phyloP scores from a whole-genome alignment of 2,888 invertebrate genomes.

The Baccha elongata region DNA sequence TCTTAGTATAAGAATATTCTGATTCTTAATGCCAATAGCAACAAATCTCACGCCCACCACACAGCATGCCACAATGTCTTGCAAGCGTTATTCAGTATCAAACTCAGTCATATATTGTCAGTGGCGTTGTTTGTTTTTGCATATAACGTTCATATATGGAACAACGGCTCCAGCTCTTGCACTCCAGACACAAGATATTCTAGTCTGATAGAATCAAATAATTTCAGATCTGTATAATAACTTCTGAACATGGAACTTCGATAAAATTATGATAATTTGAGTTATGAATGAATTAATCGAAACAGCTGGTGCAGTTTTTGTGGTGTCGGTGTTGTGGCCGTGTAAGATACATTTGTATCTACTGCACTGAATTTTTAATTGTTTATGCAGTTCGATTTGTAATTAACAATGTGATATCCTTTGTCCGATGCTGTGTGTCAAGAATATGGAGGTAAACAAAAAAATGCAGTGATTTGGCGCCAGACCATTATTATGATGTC shows the following conservation, averaged over 20 bases:
- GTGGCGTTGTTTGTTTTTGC: constrained; percentile 46
- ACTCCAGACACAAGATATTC: background rate
- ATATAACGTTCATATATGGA: constrained; percentile 15
- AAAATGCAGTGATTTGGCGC: constrained; percentile 62
- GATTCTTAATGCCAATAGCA: constrained; percentile 51
- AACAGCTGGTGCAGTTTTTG: constrained; percentile 40
- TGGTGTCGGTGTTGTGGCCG: constrained; percentile 22
- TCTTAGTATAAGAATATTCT: constrained; percentile 12
- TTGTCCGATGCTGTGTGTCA: constrained; percentile 4
- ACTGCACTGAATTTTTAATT: constrained; percentile 58
- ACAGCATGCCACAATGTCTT: constrained; percentile 54
- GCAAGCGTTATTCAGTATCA: constrained; percentile 23
- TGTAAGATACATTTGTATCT: constrained; percentile 42
- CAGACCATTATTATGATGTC: constrained; percentile 62
- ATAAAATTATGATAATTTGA: constrained; percentile 69
- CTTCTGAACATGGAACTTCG: constrained; percentile 48
- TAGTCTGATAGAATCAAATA: constrained; percentile 28
- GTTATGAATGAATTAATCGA: constrained; percentile 66
- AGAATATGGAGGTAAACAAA: constrained; percentile 56
- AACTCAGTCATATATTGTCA: constrained; percentile 25
- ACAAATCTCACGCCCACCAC: constrained; percentile 67
- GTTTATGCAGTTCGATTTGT: constrained; percentile 52
- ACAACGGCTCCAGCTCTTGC: background rate
- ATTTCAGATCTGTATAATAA: constrained; percentile 33
- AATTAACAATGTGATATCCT: constrained; percentile 60